Percentiles rank a stretch among this genome's conserved stretches.
Evolutionary conservation across 1,140 invertebrate species (phyloP).

Genomic region (Papilio polytes): DNA sequence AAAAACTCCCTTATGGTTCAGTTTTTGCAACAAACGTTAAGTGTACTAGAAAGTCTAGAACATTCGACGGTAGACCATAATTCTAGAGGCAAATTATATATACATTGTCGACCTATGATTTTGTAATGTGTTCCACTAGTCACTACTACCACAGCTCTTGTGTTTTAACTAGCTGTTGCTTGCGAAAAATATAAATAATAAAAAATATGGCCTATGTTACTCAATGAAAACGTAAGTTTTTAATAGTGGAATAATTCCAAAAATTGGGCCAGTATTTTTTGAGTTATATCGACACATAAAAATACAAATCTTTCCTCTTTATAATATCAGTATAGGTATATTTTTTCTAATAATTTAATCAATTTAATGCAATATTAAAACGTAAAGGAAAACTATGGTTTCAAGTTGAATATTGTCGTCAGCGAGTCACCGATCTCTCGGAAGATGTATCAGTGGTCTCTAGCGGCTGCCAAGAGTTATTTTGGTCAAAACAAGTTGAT

Average conservation of each 20-base stretch:
- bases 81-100: neutral
- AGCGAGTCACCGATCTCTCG: slow-evolving; percentile 48
- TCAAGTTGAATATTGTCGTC: slow-evolving; percentile 39
- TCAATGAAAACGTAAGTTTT: too few relatives aligned
- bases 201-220: too few relatives aligned
- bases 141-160: too few relatives aligned
- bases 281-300: too few relatives aligned
- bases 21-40: neutral
- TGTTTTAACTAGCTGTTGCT: too few relatives aligned
- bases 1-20: neutral
- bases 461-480: slow-evolving; percentile 79
- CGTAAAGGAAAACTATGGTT: neutral
- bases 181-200: too few relatives aligned
- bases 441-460: slow-evolving; percentile 59
- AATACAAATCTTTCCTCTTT: too few relatives aligned
- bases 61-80: neutral
- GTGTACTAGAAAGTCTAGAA: neutral
- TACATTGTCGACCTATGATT: neutral
- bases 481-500: slow-evolving; percentile 77
- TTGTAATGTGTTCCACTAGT: neutral
- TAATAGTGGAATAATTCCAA: too few relatives aligned
- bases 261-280: too few relatives aligned
- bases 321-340: too few relatives aligned
- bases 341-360: neutral
- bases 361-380: neutral